phyloP scores from a whole-genome alignment of 2,113 vertebrate species.

The Glaucomys volans region DNA sequence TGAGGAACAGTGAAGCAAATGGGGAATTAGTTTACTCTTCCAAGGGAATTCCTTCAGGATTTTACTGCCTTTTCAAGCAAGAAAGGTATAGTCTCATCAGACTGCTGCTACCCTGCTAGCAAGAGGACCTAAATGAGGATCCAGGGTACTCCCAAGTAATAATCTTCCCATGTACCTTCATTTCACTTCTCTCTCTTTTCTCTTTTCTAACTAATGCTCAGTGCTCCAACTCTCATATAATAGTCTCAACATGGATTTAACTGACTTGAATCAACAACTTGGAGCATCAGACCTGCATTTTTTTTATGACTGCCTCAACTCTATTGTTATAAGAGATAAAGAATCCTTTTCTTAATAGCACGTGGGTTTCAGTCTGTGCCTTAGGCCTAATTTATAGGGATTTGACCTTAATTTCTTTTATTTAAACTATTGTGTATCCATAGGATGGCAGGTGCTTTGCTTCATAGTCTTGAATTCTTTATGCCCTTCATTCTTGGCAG shows the following conservation, averaged over 20 bases:
- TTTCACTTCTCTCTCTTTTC: not conserved
- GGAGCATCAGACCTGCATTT: not conserved
- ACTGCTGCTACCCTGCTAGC: not conserved
- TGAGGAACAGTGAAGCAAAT: not conserved
- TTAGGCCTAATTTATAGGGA: not conserved
- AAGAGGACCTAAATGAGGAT: not conserved
- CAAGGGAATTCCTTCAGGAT: not conserved
- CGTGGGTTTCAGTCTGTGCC: not conserved
- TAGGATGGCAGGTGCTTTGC: not conserved
- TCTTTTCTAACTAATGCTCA: not conserved
- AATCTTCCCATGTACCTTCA: not conserved
- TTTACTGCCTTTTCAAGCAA: not conserved
- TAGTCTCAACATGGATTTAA: not conserved
- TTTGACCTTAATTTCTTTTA: not conserved
- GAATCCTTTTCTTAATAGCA: not conserved
- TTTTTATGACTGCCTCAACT: not conserved
- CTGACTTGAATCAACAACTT: not conserved
- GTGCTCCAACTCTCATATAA: not conserved
- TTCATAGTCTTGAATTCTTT: not conserved
- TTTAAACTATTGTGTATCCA: not conserved
- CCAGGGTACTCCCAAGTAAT: not conserved
- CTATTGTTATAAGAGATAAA: not conserved
- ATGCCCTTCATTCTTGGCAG: not conserved
- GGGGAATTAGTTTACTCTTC: not conserved
- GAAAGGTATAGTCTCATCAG: not conserved